Base-by-base conservation (phyloP, 2,113 vertebrate species). In the Stegostoma tigrinum region DNA sequence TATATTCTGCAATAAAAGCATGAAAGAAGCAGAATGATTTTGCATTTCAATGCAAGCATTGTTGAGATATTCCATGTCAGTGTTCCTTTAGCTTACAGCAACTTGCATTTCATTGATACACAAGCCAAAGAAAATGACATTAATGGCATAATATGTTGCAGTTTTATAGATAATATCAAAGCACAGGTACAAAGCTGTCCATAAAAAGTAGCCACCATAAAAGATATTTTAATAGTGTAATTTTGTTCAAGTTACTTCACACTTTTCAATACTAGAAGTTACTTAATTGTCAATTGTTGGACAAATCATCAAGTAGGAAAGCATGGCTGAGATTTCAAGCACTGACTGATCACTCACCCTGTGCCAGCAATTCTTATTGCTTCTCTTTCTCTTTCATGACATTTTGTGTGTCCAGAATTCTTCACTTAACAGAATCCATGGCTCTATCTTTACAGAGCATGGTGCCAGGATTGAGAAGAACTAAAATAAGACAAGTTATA, bases 271-370 rank as follows among this genome's bases (percentile, higher is more conserved):
- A 52, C 24, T 34, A 8, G 8, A 90, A 90, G 15, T 2, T 61
- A 52, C 52, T 90, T 90, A 64, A 90, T 64, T 90, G 30, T 34
- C 30, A 90, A 17, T 90, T 89, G 86, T 55, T 90, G 87, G 87
- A 61, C 52, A 90, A 90, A 90, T 52, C 52, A 90, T 52, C 87
- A 90, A 61, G 64, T 61, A 90, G 27, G 24, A 89, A 21, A 89
- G 30, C 6, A 89, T 19, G 48, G 42, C 38, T 0, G 38, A 83
- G 87, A 61, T 17, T 15, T 8, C 34, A 12, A 61, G 30, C 52
- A 90, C 52, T 61, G 61, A 64, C 55, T 52, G 12, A 64, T 34
- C 52, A 27, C 15, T 27, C 23, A 61, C 52, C 48, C 86, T 55
- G 27, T 12, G 34, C 87, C 17, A 30, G 48, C 87, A 90, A 90